Evolutionary conservation across 2,888 invertebrate genomes (phyloP), one percentile per base, ranked within the genome.

Genomic region (Drosophila cracens): DNA sequence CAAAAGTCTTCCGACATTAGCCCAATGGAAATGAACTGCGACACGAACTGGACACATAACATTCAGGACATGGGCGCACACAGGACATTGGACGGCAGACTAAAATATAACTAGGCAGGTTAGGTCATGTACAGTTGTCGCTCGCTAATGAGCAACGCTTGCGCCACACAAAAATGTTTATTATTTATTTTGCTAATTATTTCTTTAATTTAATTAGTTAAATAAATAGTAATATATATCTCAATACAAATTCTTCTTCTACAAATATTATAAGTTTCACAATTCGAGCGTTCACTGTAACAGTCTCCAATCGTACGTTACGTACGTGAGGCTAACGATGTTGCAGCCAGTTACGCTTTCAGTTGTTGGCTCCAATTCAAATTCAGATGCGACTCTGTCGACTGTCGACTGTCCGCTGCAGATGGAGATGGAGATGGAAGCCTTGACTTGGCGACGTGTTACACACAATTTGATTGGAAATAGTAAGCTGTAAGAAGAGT

Each of bases 21-120:
- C 53, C 76, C 64, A 60, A 76, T 86, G 87, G 83, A 89, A 89
- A 91, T 90, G 90, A 90, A 90, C 87, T 90, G 83, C 73, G 76
- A 75, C 74, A 83, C 78, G 64, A 68, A 69, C 70, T 51, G 68
- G 70, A 70, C 68, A 40, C 25, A 51, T 31, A 33, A 33, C 74
- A 61, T 40, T n/a, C 56, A 38, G 38, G 38, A 56, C 38, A 29
- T 56, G 56, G 36, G 13, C 38, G 25, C 11, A 58, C 16, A 40
- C 51, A 57, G 40, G 11, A 61, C 52, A 31, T 21, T 25, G 52
- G 38, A 59, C 58, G 13, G 21, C 25, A 38, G 21, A 38, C 38
- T 33, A 8, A 31, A 40, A 57, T 21, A 49, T 40, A 11, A 11
- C 54, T 31, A 46, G 46, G 57, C 52, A 36, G 67, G 61, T 68